These are phyloP conservation scores for Lepus americanus DNA, from an alignment of 2,113 vertebrate species.

Conservation along the genomic window DNA sequence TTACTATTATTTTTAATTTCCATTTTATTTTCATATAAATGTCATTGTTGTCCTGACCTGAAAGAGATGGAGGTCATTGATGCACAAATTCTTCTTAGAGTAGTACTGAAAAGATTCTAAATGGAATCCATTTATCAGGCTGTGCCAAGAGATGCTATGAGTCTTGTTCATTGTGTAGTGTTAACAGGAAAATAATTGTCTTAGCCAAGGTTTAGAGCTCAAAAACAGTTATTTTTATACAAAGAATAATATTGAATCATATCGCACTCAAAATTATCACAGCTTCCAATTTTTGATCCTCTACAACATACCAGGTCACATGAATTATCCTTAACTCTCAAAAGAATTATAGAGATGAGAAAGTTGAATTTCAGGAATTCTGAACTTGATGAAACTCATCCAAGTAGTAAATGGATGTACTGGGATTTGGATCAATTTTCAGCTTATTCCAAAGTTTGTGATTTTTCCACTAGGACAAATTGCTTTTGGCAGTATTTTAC, in stretches of 20 bases:
- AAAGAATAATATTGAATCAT: neutral
- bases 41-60: neutral
- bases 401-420: neutral
- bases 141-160: neutral
- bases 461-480: neutral
- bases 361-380: neutral
- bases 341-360: neutral
- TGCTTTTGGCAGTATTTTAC: neutral
- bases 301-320: neutral
- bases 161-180: neutral
- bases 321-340: neutral
- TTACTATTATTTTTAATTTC: neutral
- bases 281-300: neutral
- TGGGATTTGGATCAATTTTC: constrained; percentile 6
- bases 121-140: neutral
- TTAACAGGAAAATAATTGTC: neutral
- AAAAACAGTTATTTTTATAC: neutral
- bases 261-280: neutral
- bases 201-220: neutral
- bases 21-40: neutral
- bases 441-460: neutral
- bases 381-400: constrained; percentile 8
- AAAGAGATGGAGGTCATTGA: neutral
- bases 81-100: neutral
- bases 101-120: accelerated